These are phyloP conservation scores for Myripristis jacobus DNA, from an alignment of 2,797 vertebrate genomes.

Conservation along the genomic window DNA sequence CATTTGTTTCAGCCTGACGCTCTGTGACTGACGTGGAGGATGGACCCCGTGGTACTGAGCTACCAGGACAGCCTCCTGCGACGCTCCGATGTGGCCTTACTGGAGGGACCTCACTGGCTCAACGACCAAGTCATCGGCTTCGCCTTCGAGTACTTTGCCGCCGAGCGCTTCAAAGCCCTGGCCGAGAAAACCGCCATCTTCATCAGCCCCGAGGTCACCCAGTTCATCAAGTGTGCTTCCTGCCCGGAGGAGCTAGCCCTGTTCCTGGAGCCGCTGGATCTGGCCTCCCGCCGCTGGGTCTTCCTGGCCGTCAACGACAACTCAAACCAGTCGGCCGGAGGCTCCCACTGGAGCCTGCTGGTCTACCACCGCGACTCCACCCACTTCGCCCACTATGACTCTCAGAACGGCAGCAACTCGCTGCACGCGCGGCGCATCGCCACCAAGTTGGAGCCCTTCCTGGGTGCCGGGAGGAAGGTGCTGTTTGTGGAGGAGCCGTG, in stretches of 20 bases:
- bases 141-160: constrained; percentile 93
- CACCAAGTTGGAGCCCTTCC: constrained; percentile 88
- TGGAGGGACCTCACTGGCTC: constrained; percentile 95
- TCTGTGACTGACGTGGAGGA: constrained; percentile 71
- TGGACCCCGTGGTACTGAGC: constrained; percentile 96
- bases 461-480: constrained; percentile 81
- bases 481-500: constrained; percentile 90
- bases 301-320: constrained; percentile 97
- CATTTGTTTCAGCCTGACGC: constrained; percentile 61
- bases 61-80: constrained; percentile 96
- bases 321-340: constrained; percentile 91
- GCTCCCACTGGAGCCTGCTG: constrained; percentile 97
- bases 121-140: constrained; percentile 97
- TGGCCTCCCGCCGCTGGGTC: constrained; percentile 86
- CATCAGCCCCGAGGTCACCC: constrained; percentile 95
- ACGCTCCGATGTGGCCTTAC: constrained; percentile 89
- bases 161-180: constrained; percentile 86
- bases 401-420: constrained; percentile 90
- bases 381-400: constrained; percentile 95
- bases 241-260: constrained; percentile 88
- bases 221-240: constrained; percentile 96
- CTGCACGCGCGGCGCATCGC: constrained; percentile 90
- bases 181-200: constrained; percentile 85
- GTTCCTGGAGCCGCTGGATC: constrained; percentile 91
- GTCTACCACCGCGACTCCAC: constrained; percentile 87